Percentiles rank a stretch among this genome's conserved stretches.
These are phyloP conservation scores for Auanema freiburgensis DNA, from an alignment of 2,888 invertebrate species.

Conservation along the genomic window DNA sequence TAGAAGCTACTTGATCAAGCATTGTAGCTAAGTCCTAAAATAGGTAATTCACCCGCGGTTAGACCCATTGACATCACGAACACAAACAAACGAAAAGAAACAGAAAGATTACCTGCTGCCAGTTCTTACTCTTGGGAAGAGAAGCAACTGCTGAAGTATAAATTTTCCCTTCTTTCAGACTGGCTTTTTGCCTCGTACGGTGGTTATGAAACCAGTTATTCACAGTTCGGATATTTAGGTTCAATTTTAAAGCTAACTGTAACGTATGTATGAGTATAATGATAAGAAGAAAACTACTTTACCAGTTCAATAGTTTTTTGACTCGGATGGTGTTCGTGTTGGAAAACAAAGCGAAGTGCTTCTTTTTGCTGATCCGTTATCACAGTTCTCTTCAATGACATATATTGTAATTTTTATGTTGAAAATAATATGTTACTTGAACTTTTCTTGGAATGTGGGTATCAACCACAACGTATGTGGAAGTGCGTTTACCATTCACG, in stretches of 20 bases:
- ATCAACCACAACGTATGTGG: constrained; percentile 13
- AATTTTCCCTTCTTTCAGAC: constrained; percentile 36
- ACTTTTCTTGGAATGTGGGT: constrained; percentile 33
- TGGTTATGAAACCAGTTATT: constrained; percentile 99
- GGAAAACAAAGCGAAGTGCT: constrained; percentile 85
- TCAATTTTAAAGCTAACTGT: constrained; percentile 86
- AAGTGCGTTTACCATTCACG: constrained; percentile 16
- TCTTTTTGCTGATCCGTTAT: constrained; percentile 99
- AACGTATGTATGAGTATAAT: background rate
- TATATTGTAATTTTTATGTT: background rate
- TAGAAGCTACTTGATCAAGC: constrained; percentile 28
- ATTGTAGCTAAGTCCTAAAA: constrained; percentile 31
- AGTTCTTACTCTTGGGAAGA: constrained; percentile 21
- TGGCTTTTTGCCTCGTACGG: constrained; percentile 86
- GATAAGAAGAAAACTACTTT: background rate
- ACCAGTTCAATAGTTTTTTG: constrained; percentile 72
- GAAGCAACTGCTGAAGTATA: constrained; percentile 28
- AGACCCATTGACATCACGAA: background rate
- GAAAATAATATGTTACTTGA: constrained; percentile 17
- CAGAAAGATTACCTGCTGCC: constrained; percentile 22
- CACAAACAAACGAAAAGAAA: background rate
- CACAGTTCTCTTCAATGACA: constrained; percentile 78
- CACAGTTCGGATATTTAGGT: constrained; percentile 89
- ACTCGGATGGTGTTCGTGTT: constrained; percentile 93
- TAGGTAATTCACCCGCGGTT: constrained; percentile 1